Percentiles rank a stretch among this genome's conserved stretches.
phyloP scores from a whole-genome alignment of 2,888 invertebrate species.

The Sinopyrophorus schimmeli region DNA sequence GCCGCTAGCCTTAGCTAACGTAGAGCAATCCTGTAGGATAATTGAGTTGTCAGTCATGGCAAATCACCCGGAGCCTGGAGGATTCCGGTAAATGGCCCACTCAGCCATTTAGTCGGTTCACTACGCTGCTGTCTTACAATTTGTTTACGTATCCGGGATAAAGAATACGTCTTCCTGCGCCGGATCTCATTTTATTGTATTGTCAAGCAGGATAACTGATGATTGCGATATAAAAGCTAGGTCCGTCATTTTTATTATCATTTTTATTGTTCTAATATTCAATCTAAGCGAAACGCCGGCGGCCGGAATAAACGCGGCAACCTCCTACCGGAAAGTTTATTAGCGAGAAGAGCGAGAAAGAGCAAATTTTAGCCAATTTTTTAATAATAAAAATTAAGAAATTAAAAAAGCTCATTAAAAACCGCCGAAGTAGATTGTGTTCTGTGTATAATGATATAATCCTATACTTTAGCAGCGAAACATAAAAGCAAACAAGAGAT shows the following conservation, averaged over 20 bases:
- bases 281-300: too few relatives aligned
- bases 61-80: slow-evolving; percentile 47
- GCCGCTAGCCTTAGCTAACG: slow-evolving; percentile 32
- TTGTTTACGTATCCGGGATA: slow-evolving; percentile 29
- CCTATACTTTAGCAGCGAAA: too few relatives aligned
- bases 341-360: too few relatives aligned
- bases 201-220: slow-evolving; percentile 1
- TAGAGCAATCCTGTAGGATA: slow-evolving; percentile 45
- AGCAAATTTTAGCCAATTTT: too few relatives aligned
- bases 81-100: slow-evolving; percentile 40
- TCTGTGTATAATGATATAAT: background rate
- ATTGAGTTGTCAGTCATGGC: slow-evolving; percentile 53
- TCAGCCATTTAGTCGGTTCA: slow-evolving; percentile 37
- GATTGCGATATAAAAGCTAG: too few relatives aligned
- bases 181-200: slow-evolving; percentile 6
- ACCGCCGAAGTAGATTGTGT: too few relatives aligned
- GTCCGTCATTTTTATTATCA: too few relatives aligned
- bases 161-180: slow-evolving; percentile 6
- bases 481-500: slow-evolving; percentile 20
- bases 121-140: slow-evolving; percentile 37
- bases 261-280: too few relatives aligned
- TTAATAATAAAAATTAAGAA: too few relatives aligned
- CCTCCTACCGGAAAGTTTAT: too few relatives aligned
- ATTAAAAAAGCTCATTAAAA: too few relatives aligned
- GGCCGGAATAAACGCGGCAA: too few relatives aligned